A percentile compares a stretch with the other conserved stretches of the same genome.
Conservation (phyloP, 2,797 vertebrate genomes). For the Dryobates pubescens region DNA sequence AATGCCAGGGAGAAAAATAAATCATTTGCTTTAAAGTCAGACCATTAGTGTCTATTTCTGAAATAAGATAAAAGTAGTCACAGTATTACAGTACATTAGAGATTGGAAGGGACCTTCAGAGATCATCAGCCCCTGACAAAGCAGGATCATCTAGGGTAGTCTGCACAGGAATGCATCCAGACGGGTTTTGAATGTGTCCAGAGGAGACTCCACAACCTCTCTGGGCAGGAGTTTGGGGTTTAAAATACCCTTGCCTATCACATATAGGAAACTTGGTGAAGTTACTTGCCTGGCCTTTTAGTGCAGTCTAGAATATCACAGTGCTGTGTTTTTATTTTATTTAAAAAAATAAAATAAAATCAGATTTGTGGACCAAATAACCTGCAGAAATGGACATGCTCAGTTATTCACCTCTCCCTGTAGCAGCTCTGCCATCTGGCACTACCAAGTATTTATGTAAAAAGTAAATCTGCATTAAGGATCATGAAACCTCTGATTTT, state of each 20-base stretch:
- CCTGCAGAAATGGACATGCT: background rate
- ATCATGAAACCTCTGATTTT: background rate
- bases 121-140: too few relatives aligned
- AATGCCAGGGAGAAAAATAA: background rate
- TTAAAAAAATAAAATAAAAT: background rate
- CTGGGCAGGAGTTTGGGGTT: background rate
- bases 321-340: background rate
- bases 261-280: background rate
- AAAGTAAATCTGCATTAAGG: background rate
- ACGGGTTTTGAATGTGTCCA: too few relatives aligned
- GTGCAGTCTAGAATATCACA: background rate
- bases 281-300: background rate
- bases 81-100: too few relatives aligned
- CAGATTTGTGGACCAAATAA: background rate
- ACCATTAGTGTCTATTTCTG: background rate
- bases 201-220: too few relatives aligned
- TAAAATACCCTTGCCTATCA: background rate
- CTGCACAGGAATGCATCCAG: too few relatives aligned
- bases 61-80: background rate
- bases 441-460: background rate
- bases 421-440: constrained; percentile 19
- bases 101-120: too few relatives aligned
- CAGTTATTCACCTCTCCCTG: background rate
- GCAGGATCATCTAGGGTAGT: too few relatives aligned
- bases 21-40: background rate